Conservation (phyloP, 1,140 invertebrate species). For the Luehdorfia chinensis region DNA sequence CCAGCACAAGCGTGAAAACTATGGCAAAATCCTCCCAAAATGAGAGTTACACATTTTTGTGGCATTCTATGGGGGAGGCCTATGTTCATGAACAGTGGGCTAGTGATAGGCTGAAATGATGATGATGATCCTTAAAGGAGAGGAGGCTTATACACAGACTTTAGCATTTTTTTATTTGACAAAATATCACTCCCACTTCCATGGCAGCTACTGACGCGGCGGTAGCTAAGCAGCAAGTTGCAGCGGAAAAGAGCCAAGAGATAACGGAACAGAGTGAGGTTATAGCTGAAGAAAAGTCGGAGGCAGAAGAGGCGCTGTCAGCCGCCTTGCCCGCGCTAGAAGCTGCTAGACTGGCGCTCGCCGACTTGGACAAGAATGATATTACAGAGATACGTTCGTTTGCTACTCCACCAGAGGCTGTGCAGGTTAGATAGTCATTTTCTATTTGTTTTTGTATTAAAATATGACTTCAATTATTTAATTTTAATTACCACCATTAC, state of each 20-base stretch:
- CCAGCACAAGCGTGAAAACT: too few relatives aligned
- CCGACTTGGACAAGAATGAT: slow-evolving; percentile 90
- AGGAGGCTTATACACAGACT: too few relatives aligned
- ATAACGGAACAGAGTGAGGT: slow-evolving; percentile 88
- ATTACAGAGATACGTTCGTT: slow-evolving; percentile 95
- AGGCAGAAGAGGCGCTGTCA: slow-evolving; percentile 87
- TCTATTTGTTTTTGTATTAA: not conserved
- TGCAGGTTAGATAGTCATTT: slow-evolving; percentile 78
- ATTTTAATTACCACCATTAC: too few relatives aligned
- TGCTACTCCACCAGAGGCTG: slow-evolving; percentile 91
- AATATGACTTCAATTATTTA: too few relatives aligned
- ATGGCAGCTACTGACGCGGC: slow-evolving; percentile 80
- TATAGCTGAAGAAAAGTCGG: slow-evolving; percentile 87
- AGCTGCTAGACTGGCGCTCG: slow-evolving; percentile 86
- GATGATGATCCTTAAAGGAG: too few relatives aligned
- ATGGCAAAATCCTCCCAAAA: too few relatives aligned
- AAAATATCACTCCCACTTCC: too few relatives aligned
- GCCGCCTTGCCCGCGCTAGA: slow-evolving; percentile 90
- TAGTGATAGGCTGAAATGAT: too few relatives aligned
- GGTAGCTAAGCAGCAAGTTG: slow-evolving; percentile 85
- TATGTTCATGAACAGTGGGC: too few relatives aligned
- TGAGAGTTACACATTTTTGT: too few relatives aligned
- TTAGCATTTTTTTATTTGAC: too few relatives aligned
- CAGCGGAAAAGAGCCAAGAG: slow-evolving; percentile 86
- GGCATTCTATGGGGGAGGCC: too few relatives aligned